Evolutionary conservation across 2,797 vertebrate genomes (phyloP).

Genomic region (Enteromius thamalakanensis): DNA sequence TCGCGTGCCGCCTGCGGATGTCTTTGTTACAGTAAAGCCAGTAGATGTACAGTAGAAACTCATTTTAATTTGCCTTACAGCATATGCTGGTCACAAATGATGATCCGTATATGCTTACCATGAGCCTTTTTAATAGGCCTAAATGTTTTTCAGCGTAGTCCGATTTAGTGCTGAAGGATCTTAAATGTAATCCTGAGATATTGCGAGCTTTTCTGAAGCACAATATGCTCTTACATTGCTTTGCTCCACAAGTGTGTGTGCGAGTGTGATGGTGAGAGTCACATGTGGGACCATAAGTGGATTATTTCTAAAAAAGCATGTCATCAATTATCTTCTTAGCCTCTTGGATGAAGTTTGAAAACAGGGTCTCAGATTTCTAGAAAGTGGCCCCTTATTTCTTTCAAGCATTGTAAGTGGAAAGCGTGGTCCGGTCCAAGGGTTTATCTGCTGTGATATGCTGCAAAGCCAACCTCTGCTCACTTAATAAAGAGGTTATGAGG

Average conservation of each 20-base stretch:
- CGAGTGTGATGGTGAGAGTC: conserved; percentile 66
- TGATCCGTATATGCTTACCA: background rate
- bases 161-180: conserved; percentile 40
- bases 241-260: conserved; percentile 57
- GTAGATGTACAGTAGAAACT: background rate
- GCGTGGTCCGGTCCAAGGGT: background rate
- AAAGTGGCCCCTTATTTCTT: background rate
- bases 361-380: background rate
- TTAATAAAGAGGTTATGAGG: conserved; percentile 31
- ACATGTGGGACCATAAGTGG: conserved; percentile 69
- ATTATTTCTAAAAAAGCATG: conserved; percentile 67
- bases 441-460: conserved; percentile 33
- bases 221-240: conserved; percentile 45
- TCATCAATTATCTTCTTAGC: conserved; percentile 67
- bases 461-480: conserved; percentile 15
- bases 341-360: conserved; percentile 26
- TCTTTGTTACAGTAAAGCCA: conserved; percentile 44
- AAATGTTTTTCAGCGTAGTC: conserved; percentile 34
- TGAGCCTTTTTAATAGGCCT: conserved; percentile 27
- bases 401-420: background rate
- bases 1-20: conserved; percentile 13
- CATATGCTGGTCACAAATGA: background rate
- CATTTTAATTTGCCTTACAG: background rate
- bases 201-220: conserved; percentile 5
- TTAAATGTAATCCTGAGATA: conserved; percentile 44